These are phyloP conservation scores for Epinephelus malabaricus DNA, from an alignment of 2,797 vertebrate species.

Conservation along the genomic window DNA sequence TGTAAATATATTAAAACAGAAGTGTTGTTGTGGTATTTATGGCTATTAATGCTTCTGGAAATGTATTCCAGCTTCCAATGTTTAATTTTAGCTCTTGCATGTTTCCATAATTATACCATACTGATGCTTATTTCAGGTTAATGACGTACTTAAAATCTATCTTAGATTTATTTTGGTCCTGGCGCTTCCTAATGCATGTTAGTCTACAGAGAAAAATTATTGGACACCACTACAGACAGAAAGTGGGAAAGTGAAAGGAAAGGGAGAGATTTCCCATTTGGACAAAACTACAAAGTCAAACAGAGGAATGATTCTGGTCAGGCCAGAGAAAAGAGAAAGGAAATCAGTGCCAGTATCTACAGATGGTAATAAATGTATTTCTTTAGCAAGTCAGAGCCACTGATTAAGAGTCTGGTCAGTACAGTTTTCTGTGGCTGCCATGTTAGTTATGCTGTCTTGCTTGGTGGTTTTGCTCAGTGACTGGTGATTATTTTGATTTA, in stretches of 20 bases:
- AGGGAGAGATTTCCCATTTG: conserved; percentile 37
- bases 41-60: neutral
- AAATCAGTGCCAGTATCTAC: conserved; percentile 48
- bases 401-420: conserved; percentile 41
- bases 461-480: conserved; percentile 7
- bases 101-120: conserved; percentile 52
- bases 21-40: no score
- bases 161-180: conserved; percentile 58
- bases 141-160: conserved; percentile 51
- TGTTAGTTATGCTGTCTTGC: conserved; percentile 15
- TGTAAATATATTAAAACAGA: no score
- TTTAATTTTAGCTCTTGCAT: conserved; percentile 45
- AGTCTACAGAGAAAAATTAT: conserved; percentile 36
- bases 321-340: conserved; percentile 29
- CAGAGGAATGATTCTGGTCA: conserved; percentile 41
- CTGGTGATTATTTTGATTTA: conserved; percentile 27
- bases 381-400: conserved; percentile 25
- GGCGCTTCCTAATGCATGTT: conserved; percentile 22
- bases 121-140: conserved; percentile 62
- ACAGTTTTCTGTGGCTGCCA: conserved; percentile 27
- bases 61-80: neutral
- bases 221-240: conserved; percentile 42
- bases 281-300: conserved; percentile 46
- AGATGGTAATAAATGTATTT: conserved; percentile 54
- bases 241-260: conserved; percentile 14